These are phyloP conservation scores for Andrena flavipes DNA, from an alignment of 2,888 invertebrate genomes.

Conservation along the genomic window DNA sequence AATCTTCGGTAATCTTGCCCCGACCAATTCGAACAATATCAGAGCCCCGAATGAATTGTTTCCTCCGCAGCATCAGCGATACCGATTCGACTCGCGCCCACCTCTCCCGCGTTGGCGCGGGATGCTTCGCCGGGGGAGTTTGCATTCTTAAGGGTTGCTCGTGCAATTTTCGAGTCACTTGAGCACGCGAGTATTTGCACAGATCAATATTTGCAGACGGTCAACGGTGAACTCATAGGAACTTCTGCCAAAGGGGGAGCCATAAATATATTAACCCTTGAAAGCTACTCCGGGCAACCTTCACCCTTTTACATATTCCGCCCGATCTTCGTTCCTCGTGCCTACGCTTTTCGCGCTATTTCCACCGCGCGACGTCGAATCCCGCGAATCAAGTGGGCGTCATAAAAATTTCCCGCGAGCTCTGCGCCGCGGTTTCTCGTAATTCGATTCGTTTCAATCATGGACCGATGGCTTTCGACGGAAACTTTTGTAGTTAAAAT, in stretches of 20 bases:
- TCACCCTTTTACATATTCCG: constrained; percentile 12
- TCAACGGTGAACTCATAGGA: constrained; percentile 16
- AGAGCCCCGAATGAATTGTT: constrained; percentile 24
- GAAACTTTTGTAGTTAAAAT: too few species aligned
- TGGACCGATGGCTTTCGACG: too few species aligned
- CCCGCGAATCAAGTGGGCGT: neutral
- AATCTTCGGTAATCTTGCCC: constrained; percentile 48
- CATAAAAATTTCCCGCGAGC: neutral
- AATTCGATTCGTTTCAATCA: too few species aligned
- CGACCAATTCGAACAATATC: constrained; percentile 36
- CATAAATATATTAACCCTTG: constrained; percentile 41
- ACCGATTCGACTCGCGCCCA: neutral
- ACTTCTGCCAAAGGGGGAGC: constrained; percentile 16
- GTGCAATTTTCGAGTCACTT: constrained; percentile 33
- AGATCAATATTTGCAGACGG: constrained; percentile 44
- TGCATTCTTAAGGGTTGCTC: constrained; percentile 30
- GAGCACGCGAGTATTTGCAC: constrained; percentile 29
- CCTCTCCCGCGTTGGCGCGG: too few species aligned
- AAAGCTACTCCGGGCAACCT: constrained; percentile 18
- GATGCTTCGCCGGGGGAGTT: neutral
- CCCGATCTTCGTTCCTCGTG: too few species aligned
- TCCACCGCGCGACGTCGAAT: neutral
- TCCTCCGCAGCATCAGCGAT: neutral
- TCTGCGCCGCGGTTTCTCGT: neutral
- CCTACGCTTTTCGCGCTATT: neutral